Evolutionary conservation across 2,113 vertebrate species (phyloP).

Genomic region (Stigmatopora nigra): DNA sequence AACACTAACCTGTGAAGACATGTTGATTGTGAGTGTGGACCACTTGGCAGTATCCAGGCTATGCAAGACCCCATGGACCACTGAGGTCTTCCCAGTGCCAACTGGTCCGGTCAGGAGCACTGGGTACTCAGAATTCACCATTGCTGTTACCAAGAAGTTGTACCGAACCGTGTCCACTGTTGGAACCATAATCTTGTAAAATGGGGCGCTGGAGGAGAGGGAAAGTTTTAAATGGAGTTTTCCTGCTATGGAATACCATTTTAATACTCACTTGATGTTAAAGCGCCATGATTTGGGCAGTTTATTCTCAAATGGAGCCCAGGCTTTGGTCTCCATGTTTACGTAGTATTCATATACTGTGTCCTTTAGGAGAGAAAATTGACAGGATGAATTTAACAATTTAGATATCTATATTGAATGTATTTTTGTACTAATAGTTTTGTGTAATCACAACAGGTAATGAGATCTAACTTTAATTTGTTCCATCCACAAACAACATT

Average conservation of each 20-base stretch:
- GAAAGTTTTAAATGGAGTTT: neutral
- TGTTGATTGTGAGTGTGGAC: constrained; percentile 77
- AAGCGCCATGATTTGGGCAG: constrained; percentile 80
- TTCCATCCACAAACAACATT: no score
- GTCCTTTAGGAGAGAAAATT: constrained; percentile 61
- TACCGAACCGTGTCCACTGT: constrained; percentile 83
- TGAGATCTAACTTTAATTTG: neutral
- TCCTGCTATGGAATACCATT: neutral
- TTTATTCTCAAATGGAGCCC: constrained; percentile 80
- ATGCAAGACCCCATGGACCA: constrained; percentile 77
- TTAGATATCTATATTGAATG: neutral
- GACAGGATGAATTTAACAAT: neutral
- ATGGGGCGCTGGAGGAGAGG: constrained; percentile 67
- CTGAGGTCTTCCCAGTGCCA: constrained; percentile 83
- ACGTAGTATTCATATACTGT: constrained; percentile 84
- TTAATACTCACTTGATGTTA: constrained; percentile 68
- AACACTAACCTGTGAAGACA: constrained; percentile 80
- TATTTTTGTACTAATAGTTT: neutral
- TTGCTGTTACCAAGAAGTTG: constrained; percentile 74
- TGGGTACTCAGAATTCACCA: constrained; percentile 73
- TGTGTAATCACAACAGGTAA: neutral
- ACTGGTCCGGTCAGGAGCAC: constrained; percentile 79
- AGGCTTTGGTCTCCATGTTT: constrained; percentile 75
- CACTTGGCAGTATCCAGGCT: constrained; percentile 71
- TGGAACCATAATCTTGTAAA: constrained; percentile 85